Evolutionary conservation across 2,797 vertebrate species (phyloP).

Genomic region (Manis crassicaudata): DNA sequence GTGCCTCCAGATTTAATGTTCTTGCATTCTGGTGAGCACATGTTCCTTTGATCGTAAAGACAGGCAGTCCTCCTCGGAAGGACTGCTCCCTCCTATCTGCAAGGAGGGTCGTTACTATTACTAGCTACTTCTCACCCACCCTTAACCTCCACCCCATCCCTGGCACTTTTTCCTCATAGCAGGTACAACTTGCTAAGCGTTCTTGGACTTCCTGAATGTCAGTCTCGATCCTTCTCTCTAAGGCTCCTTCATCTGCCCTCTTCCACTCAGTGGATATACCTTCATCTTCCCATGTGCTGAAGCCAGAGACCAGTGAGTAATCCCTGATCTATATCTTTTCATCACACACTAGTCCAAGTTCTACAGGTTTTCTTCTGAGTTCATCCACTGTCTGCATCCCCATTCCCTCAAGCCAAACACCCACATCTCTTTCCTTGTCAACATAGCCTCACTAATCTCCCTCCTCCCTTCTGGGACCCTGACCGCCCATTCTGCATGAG

Average conservation of each 20-base stretch:
- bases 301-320: background rate
- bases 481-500: background rate
- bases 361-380: background rate
- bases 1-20: background rate
- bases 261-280: background rate
- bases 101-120: background rate
- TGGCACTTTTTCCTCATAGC: background rate
- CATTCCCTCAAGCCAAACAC: background rate
- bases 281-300: background rate
- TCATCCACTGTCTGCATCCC: background rate
- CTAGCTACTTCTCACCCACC: background rate
- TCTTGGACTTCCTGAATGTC: background rate
- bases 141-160: background rate
- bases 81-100: background rate
- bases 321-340: background rate
- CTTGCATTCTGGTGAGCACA: background rate
- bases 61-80: background rate
- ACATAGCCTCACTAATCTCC: background rate
- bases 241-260: background rate
- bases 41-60: background rate
- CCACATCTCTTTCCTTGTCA: background rate
- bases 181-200: background rate
- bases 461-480: background rate
- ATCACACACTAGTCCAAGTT: background rate
- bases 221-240: background rate